phyloP scores from a whole-genome alignment of 2,113 vertebrate species.

The Bothrops jararaca region DNA sequence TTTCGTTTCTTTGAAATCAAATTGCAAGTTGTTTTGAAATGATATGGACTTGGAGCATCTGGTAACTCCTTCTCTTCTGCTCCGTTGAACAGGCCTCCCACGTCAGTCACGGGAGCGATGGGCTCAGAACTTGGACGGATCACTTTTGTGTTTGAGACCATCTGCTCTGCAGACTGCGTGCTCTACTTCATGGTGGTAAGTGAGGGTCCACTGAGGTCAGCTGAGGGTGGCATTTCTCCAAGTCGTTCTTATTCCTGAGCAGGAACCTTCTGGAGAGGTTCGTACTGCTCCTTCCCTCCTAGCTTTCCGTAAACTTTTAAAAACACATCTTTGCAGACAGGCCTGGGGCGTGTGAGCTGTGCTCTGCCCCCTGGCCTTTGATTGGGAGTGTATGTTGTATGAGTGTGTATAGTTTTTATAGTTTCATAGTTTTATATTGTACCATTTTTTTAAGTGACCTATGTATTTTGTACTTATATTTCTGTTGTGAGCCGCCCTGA shows the following conservation, averaged over 20 bases:
- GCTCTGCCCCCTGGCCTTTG: too few relatives aligned
- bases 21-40: not conserved
- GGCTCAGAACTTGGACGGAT: constrained; percentile 86
- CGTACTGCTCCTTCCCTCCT: too few relatives aligned
- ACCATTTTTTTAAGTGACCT: too few relatives aligned
- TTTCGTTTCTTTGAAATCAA: not conserved
- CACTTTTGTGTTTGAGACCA: constrained; percentile 93
- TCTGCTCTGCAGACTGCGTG: constrained; percentile 87
- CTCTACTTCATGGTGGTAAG: constrained; percentile 99
- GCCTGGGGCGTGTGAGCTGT: too few relatives aligned
- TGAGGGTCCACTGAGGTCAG: constrained; percentile 35
- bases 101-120: constrained; percentile 80
- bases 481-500: too few relatives aligned
- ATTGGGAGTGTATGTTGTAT: too few relatives aligned
- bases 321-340: too few relatives aligned
- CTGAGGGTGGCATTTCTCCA: not conserved
- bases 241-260: not conserved
- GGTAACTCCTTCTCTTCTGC: constrained; percentile 37
- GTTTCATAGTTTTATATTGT: too few relatives aligned
- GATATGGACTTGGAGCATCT: not conserved
- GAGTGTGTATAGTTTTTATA: too few relatives aligned
- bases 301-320: too few relatives aligned
- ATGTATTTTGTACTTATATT: too few relatives aligned
- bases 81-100: constrained; percentile 79
- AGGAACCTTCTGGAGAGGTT: not conserved